Conservation (phyloP, 2,888 invertebrate genomes). For the Melinopterus prodromus region DNA sequence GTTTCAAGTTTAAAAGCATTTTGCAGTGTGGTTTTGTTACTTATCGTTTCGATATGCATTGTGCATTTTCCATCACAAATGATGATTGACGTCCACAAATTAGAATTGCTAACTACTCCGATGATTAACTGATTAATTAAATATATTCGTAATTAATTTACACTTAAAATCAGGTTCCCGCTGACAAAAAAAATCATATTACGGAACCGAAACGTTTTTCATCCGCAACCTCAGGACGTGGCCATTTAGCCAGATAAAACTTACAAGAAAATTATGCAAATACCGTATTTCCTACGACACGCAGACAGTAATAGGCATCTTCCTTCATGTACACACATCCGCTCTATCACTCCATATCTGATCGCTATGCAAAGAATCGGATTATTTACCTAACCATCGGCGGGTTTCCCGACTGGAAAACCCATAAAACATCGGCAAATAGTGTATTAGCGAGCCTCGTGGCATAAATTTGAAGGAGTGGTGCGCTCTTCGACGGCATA, state of each 20-base stretch:
- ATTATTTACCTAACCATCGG: neutral
- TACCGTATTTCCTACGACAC: slow-evolving; percentile 19
- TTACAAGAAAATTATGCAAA: slow-evolving; percentile 23
- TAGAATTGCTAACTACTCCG: too few relatives aligned
- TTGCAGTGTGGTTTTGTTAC: too few relatives aligned
- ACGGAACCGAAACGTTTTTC: neutral
- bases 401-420: neutral
- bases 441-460: neutral
- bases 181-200: neutral
- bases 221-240: slow-evolving; percentile 21
- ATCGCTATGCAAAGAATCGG: neutral
- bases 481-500: neutral
- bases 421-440: neutral
- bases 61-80: too few relatives aligned
- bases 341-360: neutral
- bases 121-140: too few relatives aligned
- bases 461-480: neutral
- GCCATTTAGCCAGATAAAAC: slow-evolving; percentile 20
- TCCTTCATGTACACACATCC: slow-evolving; percentile 1
- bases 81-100: too few relatives aligned
- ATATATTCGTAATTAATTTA: too few relatives aligned
- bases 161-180: too few relatives aligned
- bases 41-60: too few relatives aligned
- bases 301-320: slow-evolving; percentile 18
- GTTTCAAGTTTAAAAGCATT: too few relatives aligned